Percentiles rank a stretch among this genome's conserved stretches.
Conservation (phyloP, 92 coral and sea anemone genomes). For the Ricordea florida region DNA sequence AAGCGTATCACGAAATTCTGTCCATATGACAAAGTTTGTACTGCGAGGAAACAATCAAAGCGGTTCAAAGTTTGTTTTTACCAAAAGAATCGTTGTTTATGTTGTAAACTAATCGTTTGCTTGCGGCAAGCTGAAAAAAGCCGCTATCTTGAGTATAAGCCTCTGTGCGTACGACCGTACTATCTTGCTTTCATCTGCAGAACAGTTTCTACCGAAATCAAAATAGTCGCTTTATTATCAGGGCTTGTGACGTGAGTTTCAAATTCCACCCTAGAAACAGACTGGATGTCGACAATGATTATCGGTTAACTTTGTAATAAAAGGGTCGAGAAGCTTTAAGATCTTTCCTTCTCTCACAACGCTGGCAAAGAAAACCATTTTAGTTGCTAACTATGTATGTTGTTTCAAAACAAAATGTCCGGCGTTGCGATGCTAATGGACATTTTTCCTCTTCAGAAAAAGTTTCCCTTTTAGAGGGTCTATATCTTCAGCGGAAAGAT, state of each 20-base stretch:
- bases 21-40: neutral
- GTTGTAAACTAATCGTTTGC: conserved; percentile 5
- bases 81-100: conserved; percentile 5
- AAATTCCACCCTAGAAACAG: conserved; percentile 14
- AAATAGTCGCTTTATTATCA: conserved; percentile 36
- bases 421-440: neutral
- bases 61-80: neutral
- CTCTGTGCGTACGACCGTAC: neutral
- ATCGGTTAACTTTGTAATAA: conserved; percentile 32
- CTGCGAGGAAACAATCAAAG: neutral
- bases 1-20: neutral
- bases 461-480: neutral
- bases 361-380: neutral
- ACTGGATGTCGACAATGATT: conserved; percentile 36
- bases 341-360: too few relatives aligned
- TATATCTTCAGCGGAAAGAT: conserved; percentile 8
- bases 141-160: conserved; percentile 26
- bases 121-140: conserved; percentile 15
- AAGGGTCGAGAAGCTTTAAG: too few relatives aligned
- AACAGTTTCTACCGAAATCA: conserved; percentile 30
- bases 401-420: neutral
- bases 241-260: neutral
- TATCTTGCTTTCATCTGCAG: conserved; percentile 19
- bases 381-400: too few relatives aligned
- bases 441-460: neutral